Evolutionary conservation across 2,113 vertebrate genomes (phyloP).

Genomic region (Xiphorhynchus elegans): DNA sequence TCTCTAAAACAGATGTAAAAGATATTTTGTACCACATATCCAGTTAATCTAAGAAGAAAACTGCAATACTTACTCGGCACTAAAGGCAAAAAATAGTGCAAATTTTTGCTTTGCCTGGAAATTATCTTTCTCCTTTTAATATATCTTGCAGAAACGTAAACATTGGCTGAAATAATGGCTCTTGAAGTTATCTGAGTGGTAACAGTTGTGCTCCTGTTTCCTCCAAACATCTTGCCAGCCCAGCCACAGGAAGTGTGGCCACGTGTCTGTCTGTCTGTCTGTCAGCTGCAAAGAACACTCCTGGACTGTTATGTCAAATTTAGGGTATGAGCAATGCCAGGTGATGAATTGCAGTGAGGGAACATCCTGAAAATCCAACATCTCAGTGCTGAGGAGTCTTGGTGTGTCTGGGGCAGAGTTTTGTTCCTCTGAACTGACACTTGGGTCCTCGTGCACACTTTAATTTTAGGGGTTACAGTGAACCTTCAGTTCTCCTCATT

Average conservation of each 20-base stretch:
- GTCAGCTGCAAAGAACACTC: neutral
- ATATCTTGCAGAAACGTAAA: neutral
- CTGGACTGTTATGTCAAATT: neutral
- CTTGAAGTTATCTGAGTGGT: neutral
- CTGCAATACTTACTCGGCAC: neutral
- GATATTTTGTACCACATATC: neutral
- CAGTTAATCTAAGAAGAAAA: neutral
- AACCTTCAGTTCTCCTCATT: slow-evolving; percentile 10
- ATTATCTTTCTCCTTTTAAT: neutral
- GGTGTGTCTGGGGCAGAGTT: neutral
- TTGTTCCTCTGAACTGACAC: neutral
- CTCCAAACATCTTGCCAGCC: neutral
- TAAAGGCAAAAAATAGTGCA: neutral
- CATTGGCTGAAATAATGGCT: neutral
- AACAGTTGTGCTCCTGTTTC: neutral
- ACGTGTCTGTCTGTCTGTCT: neutral
- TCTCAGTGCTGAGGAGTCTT: neutral
- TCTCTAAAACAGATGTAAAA: neutral
- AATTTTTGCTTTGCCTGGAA: neutral
- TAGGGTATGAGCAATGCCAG: neutral
- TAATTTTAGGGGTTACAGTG: neutral
- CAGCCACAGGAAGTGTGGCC: neutral
- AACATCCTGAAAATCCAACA: neutral
- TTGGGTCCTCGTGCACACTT: neutral
- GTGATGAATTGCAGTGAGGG: neutral